A percentile compares a stretch with the other conserved stretches of the same genome.
Evolutionary conservation across 2,888 invertebrate species (phyloP).

Genomic region (Thereva nobilitata): DNA sequence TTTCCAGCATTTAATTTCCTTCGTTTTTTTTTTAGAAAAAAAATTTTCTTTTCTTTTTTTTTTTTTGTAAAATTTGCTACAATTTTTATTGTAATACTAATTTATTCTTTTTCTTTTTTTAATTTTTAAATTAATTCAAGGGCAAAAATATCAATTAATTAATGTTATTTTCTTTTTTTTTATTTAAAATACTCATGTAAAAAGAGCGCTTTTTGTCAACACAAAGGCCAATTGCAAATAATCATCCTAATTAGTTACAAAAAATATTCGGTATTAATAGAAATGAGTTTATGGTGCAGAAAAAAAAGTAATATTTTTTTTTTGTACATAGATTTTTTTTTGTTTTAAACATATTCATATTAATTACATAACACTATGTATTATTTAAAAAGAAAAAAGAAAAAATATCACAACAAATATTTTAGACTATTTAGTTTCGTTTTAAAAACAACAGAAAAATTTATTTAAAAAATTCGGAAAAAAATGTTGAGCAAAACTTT

Average conservation of each 20-base stretch:
- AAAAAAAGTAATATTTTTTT: no score
- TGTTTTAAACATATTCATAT: no score
- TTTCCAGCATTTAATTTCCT: constrained; percentile 32
- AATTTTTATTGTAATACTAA: constrained; percentile 20
- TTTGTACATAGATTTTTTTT: no score
- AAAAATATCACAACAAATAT: no score
- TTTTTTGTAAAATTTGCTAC: constrained; percentile 5
- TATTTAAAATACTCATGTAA: constrained; percentile 39
- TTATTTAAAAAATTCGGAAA: no score
- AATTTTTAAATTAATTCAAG: constrained; percentile 25
- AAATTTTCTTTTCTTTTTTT: no score
- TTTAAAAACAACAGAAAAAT: no score
- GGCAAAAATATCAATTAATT: constrained; percentile 19
- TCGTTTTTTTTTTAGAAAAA: constrained; percentile 4
- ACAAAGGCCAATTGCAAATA: constrained; percentile 60
- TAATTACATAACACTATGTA: no score
- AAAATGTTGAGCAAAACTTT: no score
- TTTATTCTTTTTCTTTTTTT: constrained; percentile 18
- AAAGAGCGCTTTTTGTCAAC: constrained; percentile 59
- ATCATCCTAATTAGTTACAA: constrained; percentile 53
- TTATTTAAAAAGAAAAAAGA: no score
- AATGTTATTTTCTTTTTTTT: constrained; percentile 12
- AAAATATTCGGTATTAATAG: constrained; percentile 20
- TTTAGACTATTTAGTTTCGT: no score
- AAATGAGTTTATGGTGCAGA: constrained; percentile 13